These are phyloP conservation scores for Phrynocephalus vlangalii DNA, from an alignment of 2,797 vertebrate genomes.

Conservation along the genomic window DNA sequence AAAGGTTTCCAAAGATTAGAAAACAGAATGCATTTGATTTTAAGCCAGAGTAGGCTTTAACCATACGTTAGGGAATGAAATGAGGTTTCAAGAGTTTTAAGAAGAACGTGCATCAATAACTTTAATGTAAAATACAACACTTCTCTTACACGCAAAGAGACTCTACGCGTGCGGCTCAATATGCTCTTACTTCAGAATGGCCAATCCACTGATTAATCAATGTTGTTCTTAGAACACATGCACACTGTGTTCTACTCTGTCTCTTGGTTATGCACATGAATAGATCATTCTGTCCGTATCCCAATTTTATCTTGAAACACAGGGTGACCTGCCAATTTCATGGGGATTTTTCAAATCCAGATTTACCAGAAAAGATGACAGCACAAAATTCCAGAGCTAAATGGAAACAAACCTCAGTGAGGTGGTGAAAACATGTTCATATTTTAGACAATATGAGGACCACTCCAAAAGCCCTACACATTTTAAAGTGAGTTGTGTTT, in stretches of 20 bases:
- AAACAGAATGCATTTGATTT: constrained; percentile 62
- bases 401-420: not conserved
- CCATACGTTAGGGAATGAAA: constrained; percentile 3
- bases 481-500: not conserved
- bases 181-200: constrained; percentile 33
- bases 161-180: constrained; percentile 51
- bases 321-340: not conserved
- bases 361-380: not conserved
- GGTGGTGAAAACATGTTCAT: not conserved
- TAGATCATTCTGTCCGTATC: not conserved
- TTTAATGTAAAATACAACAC: constrained; percentile 56
- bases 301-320: constrained; percentile 7
- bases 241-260: constrained; percentile 25
- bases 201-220: constrained; percentile 38
- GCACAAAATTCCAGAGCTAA: not conserved
- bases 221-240: constrained; percentile 17
- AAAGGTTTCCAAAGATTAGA: constrained; percentile 56
- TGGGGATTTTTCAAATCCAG: not conserved
- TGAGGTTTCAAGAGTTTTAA: constrained; percentile 9
- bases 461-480: not conserved
- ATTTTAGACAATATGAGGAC: not conserved
- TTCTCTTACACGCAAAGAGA: constrained; percentile 41
- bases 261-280: not conserved
- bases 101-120: constrained; percentile 15
- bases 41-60: constrained; percentile 42